Base-by-base conservation (phyloP, 2,797 vertebrate genomes). In the Enteromius anoplus region DNA sequence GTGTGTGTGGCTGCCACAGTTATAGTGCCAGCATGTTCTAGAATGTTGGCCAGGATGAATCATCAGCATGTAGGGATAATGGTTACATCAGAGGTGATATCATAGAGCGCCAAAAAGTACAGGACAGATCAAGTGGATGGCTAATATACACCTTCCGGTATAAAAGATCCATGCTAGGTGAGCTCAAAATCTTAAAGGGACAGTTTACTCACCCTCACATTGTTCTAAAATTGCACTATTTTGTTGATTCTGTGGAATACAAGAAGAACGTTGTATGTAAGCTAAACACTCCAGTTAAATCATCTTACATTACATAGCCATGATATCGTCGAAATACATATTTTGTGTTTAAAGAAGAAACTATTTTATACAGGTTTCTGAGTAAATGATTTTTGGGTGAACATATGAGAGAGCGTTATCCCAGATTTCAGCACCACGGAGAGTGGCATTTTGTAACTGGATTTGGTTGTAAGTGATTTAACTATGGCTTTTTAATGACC, bases 351-450 rank as follows among this genome's bases (percentile, higher is more conserved):
- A 55, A 10, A n/a, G 53, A 55, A 55, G 53, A 55, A 55, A 55
- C 9, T 10, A 11, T 10, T 10, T 55, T n/a, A 55, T 55, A 55
- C 53, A n/a, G 53, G 21, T 55, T 29, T 62, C 12, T 62, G 65
- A 68, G 68, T 45, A 70, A 45, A 47, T 26, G 0, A 71, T 71
- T 49, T 29, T 49, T 34, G 1, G 1, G n/a, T 19, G 42, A 71
- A 17, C 7, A 40, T 40, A 40, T 15, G 62, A 82, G 51, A 84
- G 42, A 53, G 82, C 45, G 40, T 86, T 91, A 92, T 73, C 91
- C 92, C 91, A 93, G 86, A 93, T 93, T 91, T 90, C 88, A 81
- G 88, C 82, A 91, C 85, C 89, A 89, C 77, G 75, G 90, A 89
- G 89, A 92, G 84, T 76, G 58, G 23, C 76, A 12, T 12, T 47